Conservation (phyloP, 2,888 invertebrate genomes). For the Petrolisthes manimaculis region DNA sequence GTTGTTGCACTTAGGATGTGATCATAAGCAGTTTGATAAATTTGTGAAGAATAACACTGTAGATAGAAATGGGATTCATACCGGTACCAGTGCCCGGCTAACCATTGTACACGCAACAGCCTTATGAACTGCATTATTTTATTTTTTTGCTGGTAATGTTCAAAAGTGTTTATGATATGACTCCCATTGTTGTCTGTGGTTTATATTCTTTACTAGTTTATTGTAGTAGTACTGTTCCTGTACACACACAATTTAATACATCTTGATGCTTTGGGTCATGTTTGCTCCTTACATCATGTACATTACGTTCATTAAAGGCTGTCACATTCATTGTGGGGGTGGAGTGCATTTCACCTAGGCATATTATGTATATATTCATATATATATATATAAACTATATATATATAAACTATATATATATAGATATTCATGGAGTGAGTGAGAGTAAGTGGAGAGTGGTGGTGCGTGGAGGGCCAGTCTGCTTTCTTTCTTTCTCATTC, state of each 20-base stretch:
- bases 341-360: conserved; percentile 42
- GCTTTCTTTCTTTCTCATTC: background rate
- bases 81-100: no score
- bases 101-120: no score
- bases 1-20: no score
- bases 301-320: conserved; percentile 29
- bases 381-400: background rate
- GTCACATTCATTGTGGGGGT: conserved; percentile 39
- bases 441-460: conserved; percentile 3
- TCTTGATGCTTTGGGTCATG: conserved; percentile 34
- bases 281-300: conserved; percentile 34
- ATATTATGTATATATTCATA: conserved; percentile 43
- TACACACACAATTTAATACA: background rate
- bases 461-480: conserved; percentile 32
- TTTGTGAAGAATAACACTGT: no score
- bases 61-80: no score
- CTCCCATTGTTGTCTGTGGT: no score
- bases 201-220: no score
- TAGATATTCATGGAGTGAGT: conserved; percentile 20
- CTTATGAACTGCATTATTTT: no score
- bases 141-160: no score
- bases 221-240: no score
- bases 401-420: background rate
- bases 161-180: no score
- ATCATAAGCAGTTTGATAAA: no score